Evolutionary conservation across 1,140 invertebrate species (phyloP).

Genomic region (Mesaphorura yosii): DNA sequence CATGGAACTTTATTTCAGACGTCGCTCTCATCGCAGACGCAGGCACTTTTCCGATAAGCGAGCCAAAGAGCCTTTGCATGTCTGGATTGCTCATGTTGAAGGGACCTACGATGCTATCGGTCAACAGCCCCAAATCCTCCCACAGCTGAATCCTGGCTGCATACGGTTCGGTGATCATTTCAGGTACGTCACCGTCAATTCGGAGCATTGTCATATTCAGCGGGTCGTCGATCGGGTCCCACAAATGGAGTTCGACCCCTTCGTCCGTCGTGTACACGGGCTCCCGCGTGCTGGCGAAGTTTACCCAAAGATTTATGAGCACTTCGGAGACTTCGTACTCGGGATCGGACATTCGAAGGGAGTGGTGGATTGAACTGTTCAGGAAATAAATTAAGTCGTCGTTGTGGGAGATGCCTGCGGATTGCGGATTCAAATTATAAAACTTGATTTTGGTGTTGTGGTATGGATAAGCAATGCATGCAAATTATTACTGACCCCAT

Average conservation of each 20-base stretch:
- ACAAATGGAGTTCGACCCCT: slow-evolving; percentile 20
- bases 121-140: slow-evolving; percentile 10
- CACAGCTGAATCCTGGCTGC: slow-evolving; percentile 15
- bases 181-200: slow-evolving; percentile 15
- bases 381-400: slow-evolving; percentile 25
- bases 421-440: not conserved
- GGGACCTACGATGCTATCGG: no score
- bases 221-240: slow-evolving; percentile 14
- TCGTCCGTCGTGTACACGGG: slow-evolving; percentile 20
- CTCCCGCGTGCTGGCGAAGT: slow-evolving; percentile 21
- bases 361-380: slow-evolving; percentile 23
- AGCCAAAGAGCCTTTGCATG: no score
- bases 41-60: no score
- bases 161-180: slow-evolving; percentile 21
- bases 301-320: slow-evolving; percentile 25
- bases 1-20: no score
- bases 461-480: no score
- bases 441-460: not conserved
- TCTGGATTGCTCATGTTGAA: no score
- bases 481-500: slow-evolving; percentile 28
- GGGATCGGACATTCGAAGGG: slow-evolving; percentile 11
- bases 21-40: no score
- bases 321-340: slow-evolving; percentile 21
- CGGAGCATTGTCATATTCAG: slow-evolving; percentile 12
- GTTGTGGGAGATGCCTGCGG: slow-evolving; percentile 21